Base-by-base conservation (phyloP, 2,888 invertebrate species). In the Phlogophora meticulosa region DNA sequence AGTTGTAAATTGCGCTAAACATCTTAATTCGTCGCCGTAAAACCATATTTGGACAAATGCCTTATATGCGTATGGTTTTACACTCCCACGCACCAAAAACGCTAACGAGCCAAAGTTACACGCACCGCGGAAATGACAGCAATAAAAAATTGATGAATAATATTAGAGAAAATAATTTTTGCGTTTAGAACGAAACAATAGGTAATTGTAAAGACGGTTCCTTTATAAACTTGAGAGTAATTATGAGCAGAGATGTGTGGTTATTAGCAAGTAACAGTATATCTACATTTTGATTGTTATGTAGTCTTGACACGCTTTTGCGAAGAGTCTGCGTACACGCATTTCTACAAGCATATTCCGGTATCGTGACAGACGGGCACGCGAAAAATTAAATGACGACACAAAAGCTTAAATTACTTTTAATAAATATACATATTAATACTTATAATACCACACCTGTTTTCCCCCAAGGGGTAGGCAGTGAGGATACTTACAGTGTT, bases 181-280 rank as follows among this genome's bases (percentile, higher is more conserved):
- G 66, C 65, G 42, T 64, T 65, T 70, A 24, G 20, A 68, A 55
- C 53, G 66, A 77, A 53, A 89, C 89, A 90, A 90, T 89, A 79
- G 86, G 76, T 75, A 77, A 86, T 90, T 89, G 70, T 57, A 67
- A 57, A 62, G 68, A 63, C 60, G 75, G 70, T 79, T 69, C 63
- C 60, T 71, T 58, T 60, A 57, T 58, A 52, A 46, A 67, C 24
- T 57, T 66, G 60, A 13, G 11, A 48, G 57, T 74, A 80, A 81
- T 84, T 85, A 83, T 52, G 60, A 71, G 46, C 36, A 42, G 11
- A 64, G 10, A 51, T 60, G 24, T 36, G 46, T 57, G 46, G 34
- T 57, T 66, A 48, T 63, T 55, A 72, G 28, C 40, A 24, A 58
- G 36, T 69, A 81, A 79, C 70, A 68, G 78, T 66, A 56, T 20